A percentile compares a stretch with the other conserved stretches of the same genome.
Conservation (phyloP, 2,113 vertebrate genomes). For the Carettochelys insculpta region DNA sequence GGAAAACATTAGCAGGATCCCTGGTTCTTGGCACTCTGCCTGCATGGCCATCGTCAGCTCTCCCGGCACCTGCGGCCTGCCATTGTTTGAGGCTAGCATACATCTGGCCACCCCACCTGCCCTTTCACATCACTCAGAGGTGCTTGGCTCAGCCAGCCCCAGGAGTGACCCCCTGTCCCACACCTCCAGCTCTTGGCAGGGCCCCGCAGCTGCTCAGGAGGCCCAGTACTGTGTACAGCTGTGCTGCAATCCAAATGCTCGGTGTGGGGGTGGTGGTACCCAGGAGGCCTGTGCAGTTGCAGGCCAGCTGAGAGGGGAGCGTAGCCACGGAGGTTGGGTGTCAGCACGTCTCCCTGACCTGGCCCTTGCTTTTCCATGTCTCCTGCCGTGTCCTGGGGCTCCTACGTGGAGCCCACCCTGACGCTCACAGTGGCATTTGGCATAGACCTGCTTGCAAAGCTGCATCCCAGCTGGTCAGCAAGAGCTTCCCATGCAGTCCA, state of each 20-base stretch:
- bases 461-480: neutral
- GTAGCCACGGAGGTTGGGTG: neutral
- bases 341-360: neutral
- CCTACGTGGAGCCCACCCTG: neutral
- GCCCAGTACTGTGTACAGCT: no score
- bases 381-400: neutral
- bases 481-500: slow-evolving; percentile 52
- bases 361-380: neutral
- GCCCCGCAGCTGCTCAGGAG: no score
- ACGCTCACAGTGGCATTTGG: neutral
- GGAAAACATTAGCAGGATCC: no score
- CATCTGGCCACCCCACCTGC: neutral
- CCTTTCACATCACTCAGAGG: no score
- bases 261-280: no score
- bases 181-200: neutral
- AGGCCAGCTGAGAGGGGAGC: neutral
- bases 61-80: no score
- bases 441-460: slow-evolving; percentile 40
- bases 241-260: neutral
- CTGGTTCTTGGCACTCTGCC: neutral
- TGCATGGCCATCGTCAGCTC: neutral
- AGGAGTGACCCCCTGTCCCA: no score
- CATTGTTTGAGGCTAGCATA: neutral
- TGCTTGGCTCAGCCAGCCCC: neutral
- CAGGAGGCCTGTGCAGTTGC: no score